Conservation (phyloP, 1,140 invertebrate genomes). For the Sweltsa coloradensis region DNA sequence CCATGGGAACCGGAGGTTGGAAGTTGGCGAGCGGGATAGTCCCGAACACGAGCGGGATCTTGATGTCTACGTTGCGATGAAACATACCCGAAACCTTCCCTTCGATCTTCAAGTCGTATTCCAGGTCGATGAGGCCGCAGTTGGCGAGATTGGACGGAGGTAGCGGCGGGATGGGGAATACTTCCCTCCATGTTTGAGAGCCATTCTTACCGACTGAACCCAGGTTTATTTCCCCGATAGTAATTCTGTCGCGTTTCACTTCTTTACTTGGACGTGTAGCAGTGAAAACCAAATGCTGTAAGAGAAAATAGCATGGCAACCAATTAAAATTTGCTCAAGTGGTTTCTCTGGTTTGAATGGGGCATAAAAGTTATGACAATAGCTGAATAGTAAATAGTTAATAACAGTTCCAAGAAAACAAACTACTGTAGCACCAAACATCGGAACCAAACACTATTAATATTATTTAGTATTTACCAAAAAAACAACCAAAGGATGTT, state of each 20-base stretch:
- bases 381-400: no score
- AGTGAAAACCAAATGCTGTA: no score
- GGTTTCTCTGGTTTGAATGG: no score
- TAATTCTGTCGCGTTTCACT: slow-evolving; percentile 4
- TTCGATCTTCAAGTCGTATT: slow-evolving; percentile 15
- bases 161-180: slow-evolving; percentile 15
- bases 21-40: slow-evolving; percentile 5
- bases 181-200: background rate
- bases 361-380: no score
- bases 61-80: slow-evolving; percentile 1
- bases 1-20: background rate
- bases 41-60: slow-evolving; percentile 9
- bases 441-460: no score
- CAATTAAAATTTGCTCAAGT: no score
- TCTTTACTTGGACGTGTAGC: no score
- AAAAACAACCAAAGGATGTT: no score
- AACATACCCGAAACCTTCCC: background rate
- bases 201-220: background rate
- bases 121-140: slow-evolving; percentile 18
- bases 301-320: no score
- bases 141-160: slow-evolving; percentile 19
- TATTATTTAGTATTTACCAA: no score
- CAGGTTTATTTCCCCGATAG: background rate
- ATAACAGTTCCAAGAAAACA: no score
- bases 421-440: no score